Evolutionary conservation across 2,888 invertebrate species (phyloP), one percentile per base, ranked within the genome.

Genomic region (Philereme transversata): DNA sequence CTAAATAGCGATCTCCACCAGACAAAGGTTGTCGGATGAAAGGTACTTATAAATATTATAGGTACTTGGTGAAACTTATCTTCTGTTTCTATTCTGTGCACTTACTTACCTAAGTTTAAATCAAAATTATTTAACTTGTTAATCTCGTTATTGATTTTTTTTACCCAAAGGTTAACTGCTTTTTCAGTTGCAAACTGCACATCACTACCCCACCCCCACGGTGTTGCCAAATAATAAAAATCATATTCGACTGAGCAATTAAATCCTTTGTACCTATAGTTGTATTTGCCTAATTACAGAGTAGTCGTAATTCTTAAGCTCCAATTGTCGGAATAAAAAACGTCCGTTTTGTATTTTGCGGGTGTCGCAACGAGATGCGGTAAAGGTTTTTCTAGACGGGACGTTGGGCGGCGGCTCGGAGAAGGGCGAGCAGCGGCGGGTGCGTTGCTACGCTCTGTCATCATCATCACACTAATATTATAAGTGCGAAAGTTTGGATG

Each of bases 221-320:
- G 73, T 81, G 81, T 82, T 84, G 78, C 84, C 79, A 79, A 70
- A 58, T 73, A 63, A 68, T 67, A 78, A 79, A 81, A 77, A 67
- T 67, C 60, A 68, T 72, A 72, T 75, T 75, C 68, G 60, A 68
- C 71, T 74, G 74, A 73, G 51, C 48, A 67, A 71, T 67, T 74
- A 71, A 66, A 69, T 65, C 62, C 64, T 63, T 70, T 69, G 58
- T 70, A 69, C 49, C 36, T 60, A 59, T 65, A 70, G 59, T 64
- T 65, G 64, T 63, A 65, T 69, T 65, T 60, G 55, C 34, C 60
- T 70, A 70, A 72, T 73, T 71, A 67, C 47, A 63, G 57, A 51
- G 40, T 56, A 49, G 38, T 57, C 62, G 54, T 65, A 60, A 64
- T 62, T 61, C 57, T 60, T 56, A 38, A 60, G 52, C 52, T 50